Base-by-base conservation (phyloP, 2,888 invertebrate species). In the Empis stercorea region DNA sequence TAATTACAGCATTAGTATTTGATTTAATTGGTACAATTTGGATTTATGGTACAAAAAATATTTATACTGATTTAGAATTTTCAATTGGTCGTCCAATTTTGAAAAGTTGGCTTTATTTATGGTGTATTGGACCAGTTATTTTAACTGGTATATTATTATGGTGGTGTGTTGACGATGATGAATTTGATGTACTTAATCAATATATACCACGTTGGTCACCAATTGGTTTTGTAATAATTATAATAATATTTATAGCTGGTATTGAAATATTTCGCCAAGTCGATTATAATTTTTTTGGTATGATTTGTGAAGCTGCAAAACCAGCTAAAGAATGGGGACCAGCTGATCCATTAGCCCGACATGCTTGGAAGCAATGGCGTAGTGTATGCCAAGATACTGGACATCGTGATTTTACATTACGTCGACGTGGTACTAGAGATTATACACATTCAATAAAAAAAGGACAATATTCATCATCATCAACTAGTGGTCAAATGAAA, bases 301-400 rank as follows among this genome's bases (percentile, higher is more conserved):
- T 68, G 68, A 70, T 70, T 14, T 67, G 66, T 46, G 70, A 69
- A 51, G 68, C 70, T 3, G 66, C 68, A 0, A 68, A 67, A 43
- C 61, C 69, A n/a, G 66, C 70, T 4, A 69, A 69, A 51, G 70
- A 70, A 56, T 70, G 70, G 70, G 70, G 70, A 3, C 70, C 70
- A 11, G 68, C 68, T 2, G 70, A 70, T 58, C 70, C 70, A 0
- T 50, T 70, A 48, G 69, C 69, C 0, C 59, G 70, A 1, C 70
- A 70, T 48, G 65, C 70, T 20, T 70, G 70, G 70, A 70, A 69
- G 53, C 70, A 70, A 49, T 70, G 70, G 70, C 63, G 68, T 23
- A 63, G 67, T 1, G 70, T 70, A 3, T 70, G 70, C 30, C 68
- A 66, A 50, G 70, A 70, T 36, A 69, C 69, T 0, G 70, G 70